Conservation (phyloP, 1,140 invertebrate species). For the Brachionus asplanchnoidis region DNA sequence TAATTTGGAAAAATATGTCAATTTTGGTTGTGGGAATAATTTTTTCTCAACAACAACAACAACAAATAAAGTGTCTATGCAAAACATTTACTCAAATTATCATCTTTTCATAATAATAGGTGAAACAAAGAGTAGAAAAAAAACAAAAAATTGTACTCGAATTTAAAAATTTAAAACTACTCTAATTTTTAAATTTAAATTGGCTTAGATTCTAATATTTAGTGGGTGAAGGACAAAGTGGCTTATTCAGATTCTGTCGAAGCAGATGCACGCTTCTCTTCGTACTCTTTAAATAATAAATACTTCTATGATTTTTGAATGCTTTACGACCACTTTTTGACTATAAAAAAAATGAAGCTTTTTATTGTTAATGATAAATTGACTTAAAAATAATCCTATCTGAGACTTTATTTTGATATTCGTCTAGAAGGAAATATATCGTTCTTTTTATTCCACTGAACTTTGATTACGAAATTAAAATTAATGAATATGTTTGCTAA, state of each 20-base stretch:
- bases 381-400: neutral
- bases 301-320: neutral
- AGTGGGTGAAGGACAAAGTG: neutral
- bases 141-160: neutral
- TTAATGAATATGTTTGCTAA: neutral
- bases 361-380: neutral
- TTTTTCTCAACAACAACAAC: neutral
- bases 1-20: neutral
- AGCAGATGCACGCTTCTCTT: neutral
- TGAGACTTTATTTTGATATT: neutral
- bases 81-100: neutral
- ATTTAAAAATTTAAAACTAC: neutral
- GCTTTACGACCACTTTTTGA: no score
- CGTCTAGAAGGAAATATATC: neutral
- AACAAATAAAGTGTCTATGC: neutral
- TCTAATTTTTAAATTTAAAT: neutral
- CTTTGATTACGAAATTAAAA: neutral
- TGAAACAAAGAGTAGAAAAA: neutral
- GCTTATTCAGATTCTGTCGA: neutral
- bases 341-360: no score
- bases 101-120: neutral
- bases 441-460: neutral
- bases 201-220: neutral
- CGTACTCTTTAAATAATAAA: neutral
- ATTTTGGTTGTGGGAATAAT: neutral